Base-by-base conservation (phyloP, 2,797 vertebrate species). In the Lindbergichthys nudifrons region DNA sequence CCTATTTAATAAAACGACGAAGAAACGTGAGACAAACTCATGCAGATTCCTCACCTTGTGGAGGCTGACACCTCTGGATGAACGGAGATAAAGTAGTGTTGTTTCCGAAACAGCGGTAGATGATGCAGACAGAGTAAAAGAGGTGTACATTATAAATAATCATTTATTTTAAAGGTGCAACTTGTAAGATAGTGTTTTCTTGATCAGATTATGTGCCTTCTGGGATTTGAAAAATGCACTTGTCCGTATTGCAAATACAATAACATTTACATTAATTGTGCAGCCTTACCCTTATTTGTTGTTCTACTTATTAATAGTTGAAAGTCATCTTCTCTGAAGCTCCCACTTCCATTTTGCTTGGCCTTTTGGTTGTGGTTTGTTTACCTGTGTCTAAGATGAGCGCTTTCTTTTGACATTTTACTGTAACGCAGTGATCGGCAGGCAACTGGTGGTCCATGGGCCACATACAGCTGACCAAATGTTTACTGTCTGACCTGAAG, bases 1-100 rank as follows among this genome's bases (percentile, higher is more conserved):
- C 15, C 11, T 30, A 15, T 56, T 66, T 13, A 18, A 32, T 48
- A 56, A 10, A 43, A 42, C 52, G 42, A 58, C 5, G 21, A 7
- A n/a, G 36, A 36, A 51, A 61, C 9, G 54, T 43, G 58, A 42
- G 30, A 48, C 2, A 3, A 56, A 52, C 9, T 52, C 57, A 15
- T 26, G 57, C 59, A 43, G 52, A 11, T 48, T 68, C 19, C 32
- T 48, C 73, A 54, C 42, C 64, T 60, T n/a, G 14, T 10, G 11
- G n/a, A 50, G 8, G 16, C 16, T 59, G 52, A 59, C 69, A 65
- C 21, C 23, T 76, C 52, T 15, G 30, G 13, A 63, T 47, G 46
- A 57, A 23, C 10, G 9, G 18, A 43, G 15, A 32, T 11, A 4
- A 65, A 43, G 39, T 7, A 36, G 32, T 36, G 32, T 9, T 13